Conservation (phyloP, 2,888 invertebrate species). For the Galerucella pusilla region DNA sequence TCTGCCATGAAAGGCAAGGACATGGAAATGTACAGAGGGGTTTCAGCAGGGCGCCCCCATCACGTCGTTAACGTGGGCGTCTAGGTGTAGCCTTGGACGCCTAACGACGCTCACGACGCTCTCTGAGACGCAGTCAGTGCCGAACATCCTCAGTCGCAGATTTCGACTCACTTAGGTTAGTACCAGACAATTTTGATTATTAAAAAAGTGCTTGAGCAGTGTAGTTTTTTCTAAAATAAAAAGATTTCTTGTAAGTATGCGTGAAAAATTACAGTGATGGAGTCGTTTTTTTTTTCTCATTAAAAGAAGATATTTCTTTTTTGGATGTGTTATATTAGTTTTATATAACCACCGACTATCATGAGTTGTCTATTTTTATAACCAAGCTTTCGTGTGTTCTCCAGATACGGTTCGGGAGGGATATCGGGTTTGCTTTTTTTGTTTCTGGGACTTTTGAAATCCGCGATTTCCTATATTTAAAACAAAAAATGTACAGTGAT, state of each 20-base stretch:
- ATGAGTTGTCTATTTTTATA: conserved; percentile 33
- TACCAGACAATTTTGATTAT: conserved; percentile 43
- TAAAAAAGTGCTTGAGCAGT: conserved; percentile 33
- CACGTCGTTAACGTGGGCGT: conserved; percentile 49
- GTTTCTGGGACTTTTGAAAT: background rate
- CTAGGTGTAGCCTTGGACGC: conserved; percentile 47
- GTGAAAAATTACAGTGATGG: conserved; percentile 21
- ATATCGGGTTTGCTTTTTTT: conserved; percentile 6
- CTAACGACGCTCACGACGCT: conserved; percentile 55
- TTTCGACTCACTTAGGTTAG: conserved; percentile 64
- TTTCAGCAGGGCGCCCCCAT: conserved; percentile 46
- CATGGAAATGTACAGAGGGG: conserved; percentile 16
- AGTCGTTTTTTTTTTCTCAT: background rate
- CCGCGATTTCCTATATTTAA: no score
- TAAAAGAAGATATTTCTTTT: conserved; percentile 15
- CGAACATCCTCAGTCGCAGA: conserved; percentile 65
- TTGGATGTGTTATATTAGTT: conserved; percentile 10
- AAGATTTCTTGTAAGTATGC: conserved; percentile 41
- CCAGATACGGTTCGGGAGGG: conserved; percentile 20
- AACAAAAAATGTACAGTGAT: no score
- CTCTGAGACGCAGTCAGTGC: conserved; percentile 62
- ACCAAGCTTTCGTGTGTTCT: conserved; percentile 20
- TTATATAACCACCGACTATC: conserved; percentile 36
- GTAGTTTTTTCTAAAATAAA: conserved; percentile 23
- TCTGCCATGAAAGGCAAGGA: conserved; percentile 46